Base-by-base conservation (phyloP, 1,140 invertebrate genomes). In the Saccostrea echinata region DNA sequence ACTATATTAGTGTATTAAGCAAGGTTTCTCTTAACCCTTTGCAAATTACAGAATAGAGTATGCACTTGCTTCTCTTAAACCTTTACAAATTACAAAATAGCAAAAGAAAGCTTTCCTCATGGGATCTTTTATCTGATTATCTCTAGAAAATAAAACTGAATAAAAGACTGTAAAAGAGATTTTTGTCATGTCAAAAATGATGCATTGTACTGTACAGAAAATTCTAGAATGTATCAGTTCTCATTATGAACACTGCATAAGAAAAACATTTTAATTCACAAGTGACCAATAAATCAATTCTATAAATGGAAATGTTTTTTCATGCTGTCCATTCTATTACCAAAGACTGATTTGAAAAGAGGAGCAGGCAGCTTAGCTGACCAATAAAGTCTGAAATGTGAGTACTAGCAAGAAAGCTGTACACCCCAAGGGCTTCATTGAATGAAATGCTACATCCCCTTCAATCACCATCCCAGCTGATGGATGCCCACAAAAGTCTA, bases 281-380 rank as follows among this genome's bases (percentile, higher is more conserved):
- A 33, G 68, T 76, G 68, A 30, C 68, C 68, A 76, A 76, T 76
- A 76, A 76, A 76, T 30, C 68, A 30, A 76, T 21, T 6, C 30
- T 27, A 76, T 16, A 76, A 33, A 27, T 30, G 27, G 30, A 12
- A 30, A 27, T 71, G 11, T 76, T 76, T 30, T 76, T 30, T 33
- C 27, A 76, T 76, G 8, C 68, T 33, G 27, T 33, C 30, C 68
- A 76, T 76, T 13, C 68, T 33, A 76, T 33, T 76, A 33, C 13
- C 27, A 27, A 30, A 27, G 27, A 76, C 68, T 33, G 30, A 30
- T 76, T 12, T 16, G 27, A 76, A 76, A 76, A 12, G 30, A 76
- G 3, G 27, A 6, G 30, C 11, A 3, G 13, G 68, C 68, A 76
- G 27, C 68, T 76, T 27, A 35, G 30, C 11, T 76, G 68, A 16